Conservation (phyloP, 2,797 vertebrate genomes). For the Argyrosomus regius region DNA sequence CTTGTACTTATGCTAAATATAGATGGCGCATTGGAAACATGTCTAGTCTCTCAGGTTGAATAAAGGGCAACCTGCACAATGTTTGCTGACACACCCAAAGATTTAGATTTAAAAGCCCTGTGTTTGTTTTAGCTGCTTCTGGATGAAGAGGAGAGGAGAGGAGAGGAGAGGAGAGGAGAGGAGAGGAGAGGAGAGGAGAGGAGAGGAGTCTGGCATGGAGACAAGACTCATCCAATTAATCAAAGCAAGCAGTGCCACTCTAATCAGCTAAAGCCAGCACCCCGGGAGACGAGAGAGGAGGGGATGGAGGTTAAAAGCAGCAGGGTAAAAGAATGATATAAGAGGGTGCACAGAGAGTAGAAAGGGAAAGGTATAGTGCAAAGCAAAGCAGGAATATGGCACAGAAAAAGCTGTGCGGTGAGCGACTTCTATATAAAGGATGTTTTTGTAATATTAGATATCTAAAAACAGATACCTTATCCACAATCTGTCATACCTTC, state of each 20-base stretch:
- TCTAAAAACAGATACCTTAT: neutral
- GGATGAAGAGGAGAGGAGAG: conserved; percentile 24
- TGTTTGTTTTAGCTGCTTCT: conserved; percentile 49
- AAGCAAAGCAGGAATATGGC: conserved; percentile 1
- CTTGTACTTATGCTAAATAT: neutral
- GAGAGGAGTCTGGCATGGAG: conserved; percentile 48
- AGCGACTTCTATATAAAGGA: neutral
- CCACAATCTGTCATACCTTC: neutral
- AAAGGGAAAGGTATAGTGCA: neutral
- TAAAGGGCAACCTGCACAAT: conserved; percentile 4
- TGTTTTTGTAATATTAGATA: neutral
- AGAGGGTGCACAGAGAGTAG: conserved; percentile 23
- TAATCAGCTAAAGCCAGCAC: conserved; percentile 72
- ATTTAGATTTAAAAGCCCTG: conserved; percentile 34
- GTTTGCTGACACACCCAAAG: conserved; percentile 38
- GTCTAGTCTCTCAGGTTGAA: conserved; percentile 3
- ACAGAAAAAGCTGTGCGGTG: neutral
- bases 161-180: conserved; percentile 1
- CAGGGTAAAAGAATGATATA: conserved; percentile 32
- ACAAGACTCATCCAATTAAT: conserved; percentile 78
- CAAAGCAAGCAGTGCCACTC: conserved; percentile 71
- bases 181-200: neutral
- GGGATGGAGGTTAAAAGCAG: conserved; percentile 46
- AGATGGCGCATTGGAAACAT: neutral
- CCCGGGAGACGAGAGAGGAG: conserved; percentile 33